Percentiles rank a stretch among this genome's conserved stretches.
phyloP scores from a whole-genome alignment of 2,888 invertebrate species.

The Muscina levida region DNA sequence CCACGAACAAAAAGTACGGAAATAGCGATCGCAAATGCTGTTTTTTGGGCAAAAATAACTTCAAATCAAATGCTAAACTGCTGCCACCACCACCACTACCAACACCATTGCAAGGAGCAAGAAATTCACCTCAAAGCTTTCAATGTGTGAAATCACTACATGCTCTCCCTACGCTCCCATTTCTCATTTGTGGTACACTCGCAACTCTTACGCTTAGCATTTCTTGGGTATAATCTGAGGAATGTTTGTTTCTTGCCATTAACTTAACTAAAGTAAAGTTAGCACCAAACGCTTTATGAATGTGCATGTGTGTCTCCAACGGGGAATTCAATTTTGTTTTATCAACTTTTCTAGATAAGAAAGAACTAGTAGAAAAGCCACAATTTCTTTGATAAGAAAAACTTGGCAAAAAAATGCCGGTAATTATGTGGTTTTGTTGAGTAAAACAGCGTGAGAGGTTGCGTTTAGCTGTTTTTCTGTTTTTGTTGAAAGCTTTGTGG shows the following conservation, averaged over 20 bases:
- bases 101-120: conserved; percentile 21
- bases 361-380: not conserved
- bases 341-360: conserved; percentile 39
- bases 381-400: conserved; percentile 32
- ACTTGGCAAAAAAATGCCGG: conserved; percentile 53
- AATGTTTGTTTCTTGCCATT: not conserved
- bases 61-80: conserved; percentile 57
- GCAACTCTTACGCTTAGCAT: not conserved
- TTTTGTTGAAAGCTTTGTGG: conserved; percentile 25
- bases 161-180: not conserved
- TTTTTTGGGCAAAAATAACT: conserved; percentile 56
- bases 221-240: not conserved
- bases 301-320: not conserved
- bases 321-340: conserved; percentile 10
- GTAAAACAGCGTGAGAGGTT: not conserved
- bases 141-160: conserved; percentile 1
- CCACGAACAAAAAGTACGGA: conserved; percentile 54
- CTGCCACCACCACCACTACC: conserved; percentile 15
- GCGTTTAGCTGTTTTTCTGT: too few relatives aligned
- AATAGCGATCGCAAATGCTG: conserved; percentile 62
- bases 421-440: conserved; percentile 9
- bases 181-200: not conserved
- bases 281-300: not conserved
- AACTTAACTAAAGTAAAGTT: not conserved
- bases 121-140: conserved; percentile 57